A percentile compares a stretch with the other conserved stretches of the same genome.
phyloP scores from a whole-genome alignment of 2,888 invertebrate species.

The Phalangium opilio region DNA sequence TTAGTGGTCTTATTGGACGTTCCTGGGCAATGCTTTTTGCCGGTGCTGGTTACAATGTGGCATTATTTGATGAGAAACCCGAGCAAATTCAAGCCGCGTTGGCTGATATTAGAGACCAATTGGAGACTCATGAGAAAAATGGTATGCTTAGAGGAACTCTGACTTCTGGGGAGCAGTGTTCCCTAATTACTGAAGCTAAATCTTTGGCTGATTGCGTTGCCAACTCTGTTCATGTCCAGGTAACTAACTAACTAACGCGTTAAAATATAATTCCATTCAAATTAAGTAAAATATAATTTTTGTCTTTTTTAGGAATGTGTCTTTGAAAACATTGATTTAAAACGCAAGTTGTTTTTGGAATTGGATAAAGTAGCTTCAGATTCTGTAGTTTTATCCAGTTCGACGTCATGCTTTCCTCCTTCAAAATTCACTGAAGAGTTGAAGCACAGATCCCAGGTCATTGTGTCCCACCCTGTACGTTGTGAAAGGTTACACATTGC shows the following conservation, averaged over 20 bases:
- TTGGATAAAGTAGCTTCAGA: conserved; percentile 50
- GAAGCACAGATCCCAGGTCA: conserved; percentile 51
- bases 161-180: conserved; percentile 54
- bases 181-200: conserved; percentile 43
- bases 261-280: conserved; percentile 2
- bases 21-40: conserved; percentile 97
- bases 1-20: conserved; percentile 81
- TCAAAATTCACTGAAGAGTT: conserved; percentile 68
- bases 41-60: conserved; percentile 73
- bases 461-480: conserved; percentile 74
- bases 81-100: conserved; percentile 59
- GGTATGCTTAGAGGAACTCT: conserved; percentile 49
- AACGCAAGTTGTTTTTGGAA: conserved; percentile 58
- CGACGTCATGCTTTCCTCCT: conserved; percentile 81
- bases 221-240: conserved; percentile 53
- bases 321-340: conserved; percentile 72
- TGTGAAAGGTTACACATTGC: no score
- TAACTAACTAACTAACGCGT: conserved; percentile 16
- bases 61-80: conserved; percentile 64
- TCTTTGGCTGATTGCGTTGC: conserved; percentile 50
- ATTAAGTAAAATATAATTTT: conserved; percentile 3
- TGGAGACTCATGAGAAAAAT: conserved; percentile 50
- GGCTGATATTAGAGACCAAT: conserved; percentile 52
- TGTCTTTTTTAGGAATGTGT: conserved; percentile 77
- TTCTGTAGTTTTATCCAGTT: conserved; percentile 67